Evolutionary conservation across 2,888 invertebrate genomes (phyloP), one percentile per base, ranked within the genome.

Genomic region (Crepidodera aurea): DNA sequence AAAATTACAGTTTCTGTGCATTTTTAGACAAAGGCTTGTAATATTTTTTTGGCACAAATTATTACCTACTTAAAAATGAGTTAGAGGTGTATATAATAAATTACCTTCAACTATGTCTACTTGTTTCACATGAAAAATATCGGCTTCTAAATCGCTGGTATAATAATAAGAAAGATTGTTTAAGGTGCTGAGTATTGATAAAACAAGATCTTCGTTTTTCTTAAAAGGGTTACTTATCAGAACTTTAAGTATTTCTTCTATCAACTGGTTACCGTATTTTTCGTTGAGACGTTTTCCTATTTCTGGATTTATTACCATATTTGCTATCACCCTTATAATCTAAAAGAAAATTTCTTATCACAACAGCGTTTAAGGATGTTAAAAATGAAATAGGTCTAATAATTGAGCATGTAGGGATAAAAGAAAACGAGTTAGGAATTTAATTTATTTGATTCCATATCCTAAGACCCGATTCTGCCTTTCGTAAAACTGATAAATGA

Each of bases 121-220:
- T 68, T 84, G 83, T 63, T 83, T 81, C 6, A 82, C 71, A 54
- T 83, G 82, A 70, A 84, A 83, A 40, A 82, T 78, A 65, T 82
- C 81, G 44, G 75, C 69, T 53, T 81, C 79, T 42, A 78, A 71
- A 57, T 82, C 82, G 19, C 81, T 79, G 6, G 81, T 84, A 54
- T 87, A 84, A 78, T 91, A 92, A 80, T 89, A 94, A 1, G 93
- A 92, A 55, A 94, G 83, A 80, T 94, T 94, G 80, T 94, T 94
- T 64, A 94, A 83, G 0, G 94, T 91, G 6, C 92, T 92, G 44
- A 94, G 81, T 10, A 90, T 87, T 3, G 93, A 92, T 63, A 91
- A 84, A 1, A 92, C 86, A 42, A 94, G 79, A 78, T 94, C 93
- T 71, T 90, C 89, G 68, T 86, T 85, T 69, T 86, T 86, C 54